Conservation (phyloP, 2,888 invertebrate genomes). For the Axea sp. region DNA sequence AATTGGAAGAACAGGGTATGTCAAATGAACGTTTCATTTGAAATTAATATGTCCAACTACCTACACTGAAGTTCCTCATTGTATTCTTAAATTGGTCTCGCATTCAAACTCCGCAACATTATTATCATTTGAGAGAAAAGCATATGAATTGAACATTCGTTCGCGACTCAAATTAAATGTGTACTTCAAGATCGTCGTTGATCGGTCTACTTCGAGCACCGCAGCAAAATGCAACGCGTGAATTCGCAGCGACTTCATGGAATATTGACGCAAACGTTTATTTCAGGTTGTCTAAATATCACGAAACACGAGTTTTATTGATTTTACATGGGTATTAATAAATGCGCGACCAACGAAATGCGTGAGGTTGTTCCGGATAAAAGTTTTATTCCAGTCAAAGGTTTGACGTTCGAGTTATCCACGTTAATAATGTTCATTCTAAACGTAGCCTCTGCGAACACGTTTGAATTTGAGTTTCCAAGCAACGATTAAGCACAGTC, state of each 20-base stretch:
- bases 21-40: conserved; percentile 61
- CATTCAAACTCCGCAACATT: conserved; percentile 4
- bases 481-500: too few relatives aligned
- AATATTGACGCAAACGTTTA: conserved; percentile 36
- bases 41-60: conserved; percentile 57
- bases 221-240: too few relatives aligned
- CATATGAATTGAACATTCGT: conserved; percentile 7
- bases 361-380: conserved; percentile 6
- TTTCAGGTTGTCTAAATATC: conserved; percentile 21
- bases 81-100: conserved; percentile 51
- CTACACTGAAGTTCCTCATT: conserved; percentile 57
- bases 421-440: too few relatives aligned
- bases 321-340: not conserved
- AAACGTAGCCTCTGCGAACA: too few relatives aligned
- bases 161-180: conserved; percentile 12
- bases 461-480: too few relatives aligned
- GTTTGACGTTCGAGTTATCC: too few relatives aligned
- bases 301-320: conserved; percentile 15
- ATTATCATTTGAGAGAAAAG: conserved; percentile 24
- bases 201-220: too few relatives aligned
- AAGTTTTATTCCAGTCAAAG: not conserved
- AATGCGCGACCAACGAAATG: not conserved
- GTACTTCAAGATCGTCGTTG: too few relatives aligned
- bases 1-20: conserved; percentile 64
- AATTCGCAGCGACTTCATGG: too few relatives aligned